Conservation (phyloP, 2,113 vertebrate species). For the Pithys albifrons region DNA sequence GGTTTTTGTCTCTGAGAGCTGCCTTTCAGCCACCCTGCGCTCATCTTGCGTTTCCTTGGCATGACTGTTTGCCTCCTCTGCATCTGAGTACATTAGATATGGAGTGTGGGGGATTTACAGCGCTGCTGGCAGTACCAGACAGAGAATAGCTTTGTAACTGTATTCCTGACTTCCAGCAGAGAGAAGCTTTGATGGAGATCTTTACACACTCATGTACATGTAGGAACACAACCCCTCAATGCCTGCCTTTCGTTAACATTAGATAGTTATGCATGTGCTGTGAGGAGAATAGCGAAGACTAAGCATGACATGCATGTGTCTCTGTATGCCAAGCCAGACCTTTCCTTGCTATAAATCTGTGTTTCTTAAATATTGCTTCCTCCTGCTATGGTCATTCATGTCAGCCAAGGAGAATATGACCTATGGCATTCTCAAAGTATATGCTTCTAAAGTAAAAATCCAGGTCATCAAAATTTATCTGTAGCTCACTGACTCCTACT, state of each 20-base stretch:
- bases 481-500: not conserved
- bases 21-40: not conserved
- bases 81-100: constrained; percentile 41
- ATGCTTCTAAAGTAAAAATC: not conserved
- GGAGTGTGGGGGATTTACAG: constrained; percentile 45
- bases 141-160: constrained; percentile 36
- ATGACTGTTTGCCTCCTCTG: constrained; percentile 11
- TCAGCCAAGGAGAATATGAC: constrained; percentile 1
- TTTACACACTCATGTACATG: constrained; percentile 4
- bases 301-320: not conserved
- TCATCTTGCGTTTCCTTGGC: not conserved
- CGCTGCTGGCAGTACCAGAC: constrained; percentile 26
- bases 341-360: not conserved
- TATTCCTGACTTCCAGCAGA: constrained; percentile 34
- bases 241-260: not conserved
- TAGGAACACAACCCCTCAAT: constrained; percentile 18
- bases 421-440: not conserved
- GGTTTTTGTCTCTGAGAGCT: constrained; percentile 7
- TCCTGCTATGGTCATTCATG: not conserved
- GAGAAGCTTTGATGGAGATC: constrained; percentile 44
- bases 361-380: not conserved
- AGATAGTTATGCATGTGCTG: not conserved
- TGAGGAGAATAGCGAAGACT: not conserved
- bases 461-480: not conserved
- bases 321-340: not conserved